Percentiles rank a stretch among this genome's conserved stretches.
Conservation (phyloP, 2,113 vertebrate species). For the Arenaria interpres region DNA sequence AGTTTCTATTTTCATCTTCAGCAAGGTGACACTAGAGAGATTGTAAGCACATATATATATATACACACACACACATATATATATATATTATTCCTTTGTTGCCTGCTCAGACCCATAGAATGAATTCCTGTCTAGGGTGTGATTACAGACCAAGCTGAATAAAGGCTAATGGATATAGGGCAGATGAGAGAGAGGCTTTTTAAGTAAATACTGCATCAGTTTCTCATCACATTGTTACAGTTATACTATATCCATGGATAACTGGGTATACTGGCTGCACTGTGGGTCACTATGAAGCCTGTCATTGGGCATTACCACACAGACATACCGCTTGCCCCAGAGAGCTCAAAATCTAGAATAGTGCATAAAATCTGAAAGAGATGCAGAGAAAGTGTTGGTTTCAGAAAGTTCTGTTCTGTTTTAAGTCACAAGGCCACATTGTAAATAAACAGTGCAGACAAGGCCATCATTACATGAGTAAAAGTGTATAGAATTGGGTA, state of each 20-base stretch:
- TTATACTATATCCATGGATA: not conserved
- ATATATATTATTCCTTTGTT: not conserved
- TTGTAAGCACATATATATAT: not conserved
- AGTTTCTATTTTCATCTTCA: not conserved
- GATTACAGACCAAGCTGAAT: not conserved
- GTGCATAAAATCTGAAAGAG: not conserved
- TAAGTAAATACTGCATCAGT: fast-evolving
- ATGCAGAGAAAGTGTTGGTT: not conserved
- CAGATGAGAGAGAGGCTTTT: not conserved
- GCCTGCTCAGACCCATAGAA: not conserved
- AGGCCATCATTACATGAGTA: not conserved
- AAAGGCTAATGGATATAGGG: not conserved
- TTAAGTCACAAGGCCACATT: not conserved
- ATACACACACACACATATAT: no score
- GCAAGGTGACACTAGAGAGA: not conserved
- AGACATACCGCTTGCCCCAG: not conserved
- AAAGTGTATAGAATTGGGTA: not conserved
- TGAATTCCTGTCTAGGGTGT: not conserved
- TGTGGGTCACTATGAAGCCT: not conserved
- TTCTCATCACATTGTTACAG: not conserved
- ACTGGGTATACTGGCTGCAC: not conserved
- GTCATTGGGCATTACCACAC: not conserved
- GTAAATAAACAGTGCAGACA: conserved; percentile 10
- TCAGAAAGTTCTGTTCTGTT: not conserved
- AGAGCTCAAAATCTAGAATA: not conserved